phyloP scores from a whole-genome alignment of 2,113 vertebrate genomes.

The zebrafish (Danio rerio) region GRCz12tu NC_133188.1:35165501-35166000 shows the following conservation, averaged over 20 bases:
- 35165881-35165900: no score
- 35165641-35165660: neutral
- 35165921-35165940: no score
- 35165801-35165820: neutral
- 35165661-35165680: neutral
- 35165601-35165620: neutral
- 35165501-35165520: neutral
- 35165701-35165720: neutral
- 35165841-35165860: neutral
- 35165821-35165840: neutral
- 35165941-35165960: no score
- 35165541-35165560: neutral
- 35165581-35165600: neutral
- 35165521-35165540: neutral
- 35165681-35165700: neutral
- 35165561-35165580: no score
- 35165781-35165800: constrained; percentile 28
- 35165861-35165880: no score
- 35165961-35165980: no score
- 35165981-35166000: no score
- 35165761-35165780: neutral
- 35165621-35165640: neutral
- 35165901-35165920: no score
- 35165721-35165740: constrained; percentile 27
- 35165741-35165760: neutral